Evolutionary conservation across 2,888 invertebrate species (phyloP).

Genomic region (Heteromyza rotundicornis): DNA sequence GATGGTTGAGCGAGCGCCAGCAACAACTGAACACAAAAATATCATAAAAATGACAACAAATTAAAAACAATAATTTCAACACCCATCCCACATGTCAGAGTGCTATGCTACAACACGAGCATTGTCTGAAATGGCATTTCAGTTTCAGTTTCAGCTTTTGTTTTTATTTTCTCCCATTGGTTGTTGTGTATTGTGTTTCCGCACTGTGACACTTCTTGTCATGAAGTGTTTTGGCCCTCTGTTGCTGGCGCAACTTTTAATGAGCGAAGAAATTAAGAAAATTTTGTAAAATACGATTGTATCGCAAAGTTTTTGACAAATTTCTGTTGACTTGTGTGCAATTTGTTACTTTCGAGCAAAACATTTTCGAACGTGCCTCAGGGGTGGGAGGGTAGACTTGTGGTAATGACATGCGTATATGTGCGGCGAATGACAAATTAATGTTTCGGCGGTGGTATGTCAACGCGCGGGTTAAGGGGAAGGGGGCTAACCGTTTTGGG

Average conservation of each 20-base stretch:
- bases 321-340: conserved; percentile 37
- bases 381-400: conserved; percentile 24
- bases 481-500: too few relatives aligned
- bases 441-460: conserved; percentile 16
- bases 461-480: too few relatives aligned
- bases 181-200: background rate
- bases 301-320: conserved; percentile 37
- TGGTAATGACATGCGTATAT: conserved; percentile 3
- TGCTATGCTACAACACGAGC: background rate
- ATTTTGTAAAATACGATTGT: conserved; percentile 34
- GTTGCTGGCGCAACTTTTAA: conserved; percentile 27
- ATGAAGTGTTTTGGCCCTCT: background rate
- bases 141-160: conserved; percentile 33
- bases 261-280: conserved; percentile 41
- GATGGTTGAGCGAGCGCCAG: conserved; percentile 12
- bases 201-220: background rate
- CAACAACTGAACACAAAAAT: background rate
- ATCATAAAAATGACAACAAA: conserved; percentile 14
- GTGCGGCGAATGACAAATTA: conserved; percentile 35
- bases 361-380: conserved; percentile 15
- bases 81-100: conserved; percentile 17
- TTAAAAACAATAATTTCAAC: conserved; percentile 38
- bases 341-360: conserved; percentile 21
- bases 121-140: conserved; percentile 28
- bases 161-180: conserved; percentile 8